These are phyloP conservation scores for Tetramorium simillimum DNA, from an alignment of 1,140 invertebrate species.

Conservation along the genomic window DNA sequence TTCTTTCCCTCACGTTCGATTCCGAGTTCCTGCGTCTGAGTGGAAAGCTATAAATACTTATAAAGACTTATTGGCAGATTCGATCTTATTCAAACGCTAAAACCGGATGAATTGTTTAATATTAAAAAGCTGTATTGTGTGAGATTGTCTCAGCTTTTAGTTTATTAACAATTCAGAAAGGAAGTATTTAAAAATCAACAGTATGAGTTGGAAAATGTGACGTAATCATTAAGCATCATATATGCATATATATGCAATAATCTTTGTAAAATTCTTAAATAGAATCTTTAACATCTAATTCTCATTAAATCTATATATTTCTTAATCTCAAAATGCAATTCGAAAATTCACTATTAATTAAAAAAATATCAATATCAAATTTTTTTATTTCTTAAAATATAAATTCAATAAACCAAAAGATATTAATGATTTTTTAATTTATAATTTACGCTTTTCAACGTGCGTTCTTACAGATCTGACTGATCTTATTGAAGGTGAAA, in stretches of 20 bases:
- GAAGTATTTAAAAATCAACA: neutral
- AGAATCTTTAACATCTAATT: neutral
- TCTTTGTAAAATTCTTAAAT: neutral
- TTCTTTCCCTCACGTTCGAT: neutral
- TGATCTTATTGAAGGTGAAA: slow-evolving; percentile 33
- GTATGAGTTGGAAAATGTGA: neutral
- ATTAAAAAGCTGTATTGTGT: neutral
- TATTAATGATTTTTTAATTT: neutral
- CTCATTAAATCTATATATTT: neutral
- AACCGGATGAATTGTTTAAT: neutral
- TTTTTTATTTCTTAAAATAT: neutral
- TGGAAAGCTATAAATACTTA: neutral
- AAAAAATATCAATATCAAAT: neutral
- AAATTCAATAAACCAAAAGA: neutral
- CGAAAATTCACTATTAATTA: neutral
- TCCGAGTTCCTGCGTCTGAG: neutral
- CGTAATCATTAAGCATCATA: neutral
- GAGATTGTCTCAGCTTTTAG: neutral
- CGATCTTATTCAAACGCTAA: neutral
- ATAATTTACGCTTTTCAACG: neutral
- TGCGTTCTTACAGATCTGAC: neutral
- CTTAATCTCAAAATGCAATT: neutral
- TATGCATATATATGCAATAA: neutral
- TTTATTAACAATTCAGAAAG: neutral
- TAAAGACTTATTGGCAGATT: neutral